Base-by-base conservation (phyloP, 1,140 invertebrate species). In the Capitella teleta region DNA sequence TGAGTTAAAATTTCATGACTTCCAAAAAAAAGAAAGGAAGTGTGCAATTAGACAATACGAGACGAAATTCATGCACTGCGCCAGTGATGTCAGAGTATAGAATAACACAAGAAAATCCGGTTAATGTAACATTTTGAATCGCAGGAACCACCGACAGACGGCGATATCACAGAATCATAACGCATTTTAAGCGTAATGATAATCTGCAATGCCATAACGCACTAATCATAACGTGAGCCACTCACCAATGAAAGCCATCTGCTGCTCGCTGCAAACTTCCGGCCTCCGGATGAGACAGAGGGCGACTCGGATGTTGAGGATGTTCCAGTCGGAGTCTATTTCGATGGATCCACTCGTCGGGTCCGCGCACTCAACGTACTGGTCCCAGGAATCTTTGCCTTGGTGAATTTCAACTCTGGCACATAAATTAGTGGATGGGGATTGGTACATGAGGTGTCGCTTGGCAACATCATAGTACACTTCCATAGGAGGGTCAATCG, bases 211-310 rank as follows among this genome's bases (percentile, higher is more conserved):
- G 6, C 23, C 37, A 6, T 14, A 4, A 21, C 23, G 37, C 5
- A 10, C 10, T 10, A 21, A 16, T 40, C 37, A 40, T 5, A 14
- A 19, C 14, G 5, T 14, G n/a, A 47, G 21, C 18, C 18, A 47
- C 45, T 47, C 32, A 47, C 45, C 5, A 18, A 30, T 34, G n/a
- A 23, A 19, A n/a, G 45, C 45, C 45, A n/a, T 47, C n/a, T 14
- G 45, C 23, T 28, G 45, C 45, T 47, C 26, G 23, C 45, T 32
- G 34, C 45, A 47, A 3, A 47, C 19, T 19, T 47, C 45, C 28
- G 24, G 45, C 5, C 45, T 26, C 16, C 32, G 23, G 18, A 18
- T 21, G 4, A 47, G 28, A 47, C 45, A 47, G 10, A 47, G n/a
- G 5, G 45, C 23, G 26, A 47, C 26, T 8, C 32, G 12, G 6